Evolutionary conservation across 92 coral and sea anemone species (phyloP).

Genomic region (Umimayanthus chanpuru): DNA sequence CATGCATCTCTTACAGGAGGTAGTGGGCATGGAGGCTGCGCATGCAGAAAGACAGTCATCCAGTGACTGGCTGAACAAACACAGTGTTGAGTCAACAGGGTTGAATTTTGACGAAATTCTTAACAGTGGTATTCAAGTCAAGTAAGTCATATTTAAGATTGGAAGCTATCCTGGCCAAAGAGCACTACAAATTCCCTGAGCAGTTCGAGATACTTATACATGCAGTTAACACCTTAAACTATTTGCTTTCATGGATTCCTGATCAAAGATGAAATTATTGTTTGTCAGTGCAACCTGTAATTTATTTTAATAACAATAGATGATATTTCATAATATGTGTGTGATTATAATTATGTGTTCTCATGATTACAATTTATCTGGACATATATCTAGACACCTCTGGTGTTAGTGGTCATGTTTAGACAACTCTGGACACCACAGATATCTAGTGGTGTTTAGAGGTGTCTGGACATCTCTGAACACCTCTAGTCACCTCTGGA

Average conservation of each 20-base stretch:
- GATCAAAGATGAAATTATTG: no score
- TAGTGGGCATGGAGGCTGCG: slow-evolving; percentile 82
- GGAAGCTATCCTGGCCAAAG: neutral
- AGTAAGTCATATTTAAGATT: slow-evolving; percentile 56
- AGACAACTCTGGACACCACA: no score
- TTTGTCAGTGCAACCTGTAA: no score
- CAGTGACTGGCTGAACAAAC: slow-evolving; percentile 90
- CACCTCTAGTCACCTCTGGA: no score
- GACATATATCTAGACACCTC: no score
- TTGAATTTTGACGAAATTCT: slow-evolving; percentile 87
- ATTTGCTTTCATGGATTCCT: neutral
- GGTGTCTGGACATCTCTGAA: no score
- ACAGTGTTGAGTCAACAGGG: slow-evolving; percentile 84
- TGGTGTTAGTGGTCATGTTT: no score
- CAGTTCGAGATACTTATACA: neutral
- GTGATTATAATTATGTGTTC: no score
- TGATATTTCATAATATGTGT: no score
- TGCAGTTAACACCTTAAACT: neutral
- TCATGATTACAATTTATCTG: no score
- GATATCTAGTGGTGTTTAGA: no score
- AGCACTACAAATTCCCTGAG: neutral
- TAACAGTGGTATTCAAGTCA: slow-evolving; percentile 85
- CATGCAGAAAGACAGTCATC: slow-evolving; percentile 94
- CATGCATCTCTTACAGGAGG: slow-evolving; percentile 61
- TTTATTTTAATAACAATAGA: no score